These are phyloP conservation scores for Cettia cetti DNA, from an alignment of 2,113 vertebrate species.

Conservation along the genomic window DNA sequence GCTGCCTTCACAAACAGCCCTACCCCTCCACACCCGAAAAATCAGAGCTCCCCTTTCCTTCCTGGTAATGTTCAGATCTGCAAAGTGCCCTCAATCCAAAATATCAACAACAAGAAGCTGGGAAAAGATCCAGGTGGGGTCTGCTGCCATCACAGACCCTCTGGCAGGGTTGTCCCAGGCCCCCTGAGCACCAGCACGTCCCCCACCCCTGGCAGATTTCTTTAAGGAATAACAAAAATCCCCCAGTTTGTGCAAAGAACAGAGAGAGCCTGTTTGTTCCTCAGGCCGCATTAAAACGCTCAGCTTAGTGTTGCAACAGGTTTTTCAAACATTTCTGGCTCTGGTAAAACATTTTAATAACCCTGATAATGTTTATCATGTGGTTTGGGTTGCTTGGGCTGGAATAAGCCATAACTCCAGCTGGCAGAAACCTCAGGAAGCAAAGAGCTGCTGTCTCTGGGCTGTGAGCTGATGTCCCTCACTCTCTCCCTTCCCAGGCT, in stretches of 20 bases:
- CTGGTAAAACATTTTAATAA: slow-evolving; percentile 39
- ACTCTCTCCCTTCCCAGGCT: rapidly evolving
- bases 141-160: neutral
- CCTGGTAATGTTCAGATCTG: neutral
- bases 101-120: neutral
- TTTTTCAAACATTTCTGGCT: slow-evolving; percentile 22
- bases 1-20: rapidly evolving
- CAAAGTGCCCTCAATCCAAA: neutral
- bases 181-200: rapidly evolving
- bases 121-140: neutral
- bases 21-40: neutral
- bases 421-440: neutral
- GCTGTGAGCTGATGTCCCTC: neutral
- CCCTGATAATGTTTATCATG: slow-evolving; percentile 39
- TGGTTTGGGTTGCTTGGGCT: slow-evolving; percentile 1
- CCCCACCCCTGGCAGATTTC: rapidly evolving
- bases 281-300: rapidly evolving
- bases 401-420: neutral
- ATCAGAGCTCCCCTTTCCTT: neutral
- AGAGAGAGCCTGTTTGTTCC: slow-evolving; percentile 17
- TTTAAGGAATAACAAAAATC: neutral
- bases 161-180: neutral
- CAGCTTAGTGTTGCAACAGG: neutral
- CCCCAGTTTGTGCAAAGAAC: neutral
- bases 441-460: neutral